Evolutionary conservation across 2,797 vertebrate species (phyloP).

Genomic region (Heteromormyrus szaboi): DNA sequence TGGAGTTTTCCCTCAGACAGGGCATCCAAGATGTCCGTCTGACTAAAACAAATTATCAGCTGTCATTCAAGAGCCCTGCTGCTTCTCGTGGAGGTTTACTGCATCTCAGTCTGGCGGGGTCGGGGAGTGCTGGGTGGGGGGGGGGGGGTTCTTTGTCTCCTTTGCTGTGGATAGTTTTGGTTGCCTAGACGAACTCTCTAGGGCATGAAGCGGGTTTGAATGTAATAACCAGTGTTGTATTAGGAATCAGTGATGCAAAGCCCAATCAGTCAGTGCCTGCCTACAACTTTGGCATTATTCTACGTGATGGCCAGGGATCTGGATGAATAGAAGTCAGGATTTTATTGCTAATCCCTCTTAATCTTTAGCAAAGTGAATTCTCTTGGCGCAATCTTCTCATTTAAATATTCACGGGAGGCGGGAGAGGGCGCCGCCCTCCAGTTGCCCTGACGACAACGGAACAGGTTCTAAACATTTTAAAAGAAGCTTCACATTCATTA

Average conservation of each 20-base stretch:
- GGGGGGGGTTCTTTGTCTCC: slow-evolving; percentile 35
- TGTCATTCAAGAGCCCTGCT: slow-evolving; percentile 16
- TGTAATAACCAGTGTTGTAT: slow-evolving; percentile 26
- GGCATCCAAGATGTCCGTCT: slow-evolving; percentile 45
- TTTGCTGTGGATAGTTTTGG: slow-evolving; percentile 29
- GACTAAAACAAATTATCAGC: slow-evolving; percentile 29
- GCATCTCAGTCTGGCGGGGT: background rate
- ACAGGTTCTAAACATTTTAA: slow-evolving; percentile 31
- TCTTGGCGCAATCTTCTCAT: slow-evolving; percentile 37
- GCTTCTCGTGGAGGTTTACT: background rate
- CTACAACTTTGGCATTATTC: background rate
- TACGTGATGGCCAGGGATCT: background rate
- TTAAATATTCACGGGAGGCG: slow-evolving; percentile 54
- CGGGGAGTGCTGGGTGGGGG: background rate
- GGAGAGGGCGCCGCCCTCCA: slow-evolving; percentile 40
- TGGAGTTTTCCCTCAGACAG: slow-evolving; percentile 12
- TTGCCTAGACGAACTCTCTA: slow-evolving; percentile 49
- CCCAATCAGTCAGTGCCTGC: background rate
- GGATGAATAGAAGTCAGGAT: slow-evolving; percentile 46
- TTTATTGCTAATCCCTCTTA: slow-evolving; percentile 42
- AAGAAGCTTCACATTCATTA: slow-evolving; percentile 43
- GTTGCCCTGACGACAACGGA: slow-evolving; percentile 50
- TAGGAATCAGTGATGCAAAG: background rate
- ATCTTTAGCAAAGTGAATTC: slow-evolving; percentile 41
- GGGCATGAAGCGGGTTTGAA: slow-evolving; percentile 44